A percentile compares a stretch with the other conserved stretches of the same genome.
phyloP scores from a whole-genome alignment of 2,888 invertebrate genomes.

The Athripsodes cinereus region DNA sequence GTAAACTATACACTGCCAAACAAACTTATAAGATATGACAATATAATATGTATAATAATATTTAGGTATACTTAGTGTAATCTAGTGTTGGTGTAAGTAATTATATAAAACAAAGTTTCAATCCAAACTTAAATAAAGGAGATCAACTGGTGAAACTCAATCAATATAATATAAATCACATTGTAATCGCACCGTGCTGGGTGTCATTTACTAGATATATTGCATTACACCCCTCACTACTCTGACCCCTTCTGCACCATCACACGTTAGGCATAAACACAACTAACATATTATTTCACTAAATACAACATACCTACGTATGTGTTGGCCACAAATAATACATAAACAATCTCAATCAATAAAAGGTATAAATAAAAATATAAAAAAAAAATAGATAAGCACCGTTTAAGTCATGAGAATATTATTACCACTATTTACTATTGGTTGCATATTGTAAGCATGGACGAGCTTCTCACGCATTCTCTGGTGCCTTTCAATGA shows the following conservation, averaged over 20 bases:
- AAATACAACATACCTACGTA: background rate
- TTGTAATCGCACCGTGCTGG: too few relatives aligned
- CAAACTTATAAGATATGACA: slow-evolving; percentile 20
- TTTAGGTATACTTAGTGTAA: too few relatives aligned
- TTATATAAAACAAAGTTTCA: background rate
- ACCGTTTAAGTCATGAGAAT: slow-evolving; percentile 22
- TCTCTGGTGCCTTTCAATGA: too few relatives aligned
- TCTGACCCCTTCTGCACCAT: too few relatives aligned
- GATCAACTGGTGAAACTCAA: slow-evolving; percentile 25
- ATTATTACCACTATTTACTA: too few relatives aligned
- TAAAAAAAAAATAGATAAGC: slow-evolving; percentile 26
- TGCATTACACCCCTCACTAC: too few relatives aligned
- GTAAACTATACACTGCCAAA: slow-evolving; percentile 10
- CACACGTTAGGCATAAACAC: too few relatives aligned
- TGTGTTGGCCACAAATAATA: background rate
- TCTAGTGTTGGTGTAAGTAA: background rate
- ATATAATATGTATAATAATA: too few relatives aligned
- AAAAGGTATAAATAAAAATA: slow-evolving; percentile 6
- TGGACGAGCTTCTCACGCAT: too few relatives aligned
- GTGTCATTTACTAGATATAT: too few relatives aligned
- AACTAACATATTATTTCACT: slow-evolving; percentile 8
- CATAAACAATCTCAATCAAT: slow-evolving; percentile 18
- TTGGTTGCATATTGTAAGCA: too few relatives aligned
- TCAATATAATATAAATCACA: background rate
- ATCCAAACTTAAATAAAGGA: slow-evolving; percentile 24